phyloP scores from a whole-genome alignment of 1,140 invertebrate genomes.

The Thereuonema tuberculata region DNA sequence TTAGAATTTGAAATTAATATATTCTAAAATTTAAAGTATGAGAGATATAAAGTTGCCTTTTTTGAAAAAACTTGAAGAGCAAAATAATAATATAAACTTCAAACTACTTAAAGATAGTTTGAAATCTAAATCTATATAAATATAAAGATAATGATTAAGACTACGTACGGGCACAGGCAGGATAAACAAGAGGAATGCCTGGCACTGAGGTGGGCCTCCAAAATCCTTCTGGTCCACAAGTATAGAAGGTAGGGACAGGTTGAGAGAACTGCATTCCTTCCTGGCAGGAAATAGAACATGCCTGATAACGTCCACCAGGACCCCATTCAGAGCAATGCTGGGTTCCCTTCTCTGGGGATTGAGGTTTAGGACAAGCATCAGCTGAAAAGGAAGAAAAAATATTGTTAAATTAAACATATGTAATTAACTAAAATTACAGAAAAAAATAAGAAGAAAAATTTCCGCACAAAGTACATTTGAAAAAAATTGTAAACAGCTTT shows the following conservation, averaged over 20 bases:
- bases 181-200: constrained; percentile 63
- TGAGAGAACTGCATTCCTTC: constrained; percentile 75
- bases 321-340: constrained; percentile 93
- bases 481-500: constrained; percentile 7
- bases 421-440: too few relatives aligned
- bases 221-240: constrained; percentile 89
- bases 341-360: constrained; percentile 73
- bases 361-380: constrained; percentile 74
- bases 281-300: constrained; percentile 78
- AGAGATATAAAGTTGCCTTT: too few relatives aligned
- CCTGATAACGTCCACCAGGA: constrained; percentile 85
- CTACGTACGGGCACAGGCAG: constrained; percentile 71
- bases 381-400: constrained; percentile 38
- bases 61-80: too few relatives aligned
- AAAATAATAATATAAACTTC: too few relatives aligned
- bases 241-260: constrained; percentile 83
- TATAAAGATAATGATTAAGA: too few relatives aligned
- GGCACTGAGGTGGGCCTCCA: constrained; percentile 79
- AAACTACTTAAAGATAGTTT: too few relatives aligned
- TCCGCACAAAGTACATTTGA: background rate
- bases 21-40: too few relatives aligned
- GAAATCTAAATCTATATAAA: too few relatives aligned
- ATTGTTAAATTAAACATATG: constrained; percentile 8
- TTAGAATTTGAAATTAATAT: too few relatives aligned
- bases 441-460: constrained; percentile 7